Percentiles rank a stretch among this genome's conserved stretches.
phyloP scores from a whole-genome alignment of 2,797 vertebrate genomes.

The Macropus fuliginosus region DNA sequence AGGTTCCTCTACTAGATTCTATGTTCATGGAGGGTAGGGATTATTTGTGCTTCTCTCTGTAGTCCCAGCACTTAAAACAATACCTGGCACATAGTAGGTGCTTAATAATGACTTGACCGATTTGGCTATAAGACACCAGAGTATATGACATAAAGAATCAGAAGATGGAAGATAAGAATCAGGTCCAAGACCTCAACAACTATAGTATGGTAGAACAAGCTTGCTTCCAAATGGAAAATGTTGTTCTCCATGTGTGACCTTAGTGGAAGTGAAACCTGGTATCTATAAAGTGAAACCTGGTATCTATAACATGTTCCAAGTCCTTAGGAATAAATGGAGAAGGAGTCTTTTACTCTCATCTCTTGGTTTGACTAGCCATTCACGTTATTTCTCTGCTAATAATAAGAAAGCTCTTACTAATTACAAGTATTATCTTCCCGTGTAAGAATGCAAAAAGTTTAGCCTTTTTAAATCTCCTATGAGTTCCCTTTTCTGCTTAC shows the following conservation, averaged over 20 bases:
- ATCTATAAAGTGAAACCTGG: not conserved
- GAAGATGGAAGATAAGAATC: not conserved
- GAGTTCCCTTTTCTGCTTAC: too few species aligned
- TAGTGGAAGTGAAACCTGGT: not conserved
- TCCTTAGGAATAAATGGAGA: slow-evolving; percentile 15
- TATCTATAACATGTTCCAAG: slow-evolving; percentile 28
- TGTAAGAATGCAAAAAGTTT: too few species aligned
- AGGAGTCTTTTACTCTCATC: not conserved
- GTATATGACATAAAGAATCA: slow-evolving; percentile 33
- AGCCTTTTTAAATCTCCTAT: too few species aligned
- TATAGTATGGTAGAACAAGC: not conserved
- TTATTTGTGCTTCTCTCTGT: not conserved
- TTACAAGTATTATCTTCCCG: too few species aligned
- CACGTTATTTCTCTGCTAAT: slow-evolving; percentile 14
- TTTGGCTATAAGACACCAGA: not conserved
- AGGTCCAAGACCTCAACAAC: not conserved
- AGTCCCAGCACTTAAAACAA: not conserved
- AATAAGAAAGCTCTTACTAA: too few species aligned
- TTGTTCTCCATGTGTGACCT: not conserved
- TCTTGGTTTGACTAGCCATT: not conserved
- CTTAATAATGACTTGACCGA: slow-evolving; percentile 1
- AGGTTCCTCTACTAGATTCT: not conserved
- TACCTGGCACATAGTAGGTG: not conserved
- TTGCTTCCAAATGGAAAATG: slow-evolving; percentile 23
- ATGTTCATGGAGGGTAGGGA: not conserved